Base-by-base conservation (phyloP, 2,113 vertebrate species). In the Brachirus orientalis region DNA sequence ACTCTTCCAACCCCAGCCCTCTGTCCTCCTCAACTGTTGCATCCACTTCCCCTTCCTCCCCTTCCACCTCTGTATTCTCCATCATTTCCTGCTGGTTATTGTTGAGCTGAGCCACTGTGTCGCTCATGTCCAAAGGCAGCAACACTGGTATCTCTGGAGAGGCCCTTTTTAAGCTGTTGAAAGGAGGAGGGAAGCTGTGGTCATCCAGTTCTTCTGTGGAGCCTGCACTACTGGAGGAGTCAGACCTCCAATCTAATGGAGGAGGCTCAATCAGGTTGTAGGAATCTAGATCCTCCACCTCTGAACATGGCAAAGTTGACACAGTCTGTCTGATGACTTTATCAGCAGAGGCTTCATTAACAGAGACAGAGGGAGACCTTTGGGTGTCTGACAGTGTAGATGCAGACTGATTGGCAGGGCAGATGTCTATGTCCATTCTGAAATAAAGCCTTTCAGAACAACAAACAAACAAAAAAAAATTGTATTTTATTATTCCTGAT, bases 201-300 rank as follows among this genome's bases (percentile, higher is more conserved):
- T 88, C 85, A 8, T 91, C 88, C 28, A 90, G 60, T 20, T 89
- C 86, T 0, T 78, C 78, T 33, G 75, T 65, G 0, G 89, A 88
- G 54, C 61, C 83, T 0, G 19, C 61, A 3, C 93, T 92, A 22
- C 89, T 92, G n/a, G 93, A 94, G 19, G 90, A 91, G 17, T 94
- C 93, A 0, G 92, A 93, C 77, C 81, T 91, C 93, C 93, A 94
- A 79, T 94, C 93, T 58, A 94, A 75, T 0, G 93, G 93, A 63
- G 93, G 93, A 59, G 93, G 93, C 53, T 93, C 91, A 1, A 90
- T 89, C 12, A 41, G 63, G 46, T 82, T 85, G 79, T 83, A 93
- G 10, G 67, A 75, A 41, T 93, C 92, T 77, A 90, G 66, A 41
- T 92, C 91, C 47, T 88, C 85, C 8, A 69, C 53, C 8, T 67